A percentile compares a stretch with the other conserved stretches of the same genome.
These are phyloP conservation scores for Halyomorpha halys DNA, from an alignment of 1,140 invertebrate species.

Conservation along the genomic window DNA sequence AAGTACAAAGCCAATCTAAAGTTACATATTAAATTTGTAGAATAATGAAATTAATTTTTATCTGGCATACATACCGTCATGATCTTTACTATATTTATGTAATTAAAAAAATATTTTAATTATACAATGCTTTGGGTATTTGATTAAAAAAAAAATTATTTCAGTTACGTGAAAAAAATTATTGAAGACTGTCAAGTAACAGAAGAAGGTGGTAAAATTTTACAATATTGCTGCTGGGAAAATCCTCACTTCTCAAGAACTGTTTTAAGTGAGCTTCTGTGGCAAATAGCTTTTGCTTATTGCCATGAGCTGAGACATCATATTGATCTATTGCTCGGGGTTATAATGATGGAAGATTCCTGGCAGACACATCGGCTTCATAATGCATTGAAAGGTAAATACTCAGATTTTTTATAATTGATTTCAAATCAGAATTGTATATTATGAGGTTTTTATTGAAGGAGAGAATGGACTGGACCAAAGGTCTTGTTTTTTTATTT, in stretches of 20 bases:
- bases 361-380: slow-evolving; percentile 90
- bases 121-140: too few relatives aligned
- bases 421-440: neutral
- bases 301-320: slow-evolving; percentile 88
- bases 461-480: too few relatives aligned
- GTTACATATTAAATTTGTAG: too few relatives aligned
- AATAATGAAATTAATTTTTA: too few relatives aligned
- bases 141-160: slow-evolving; percentile 29
- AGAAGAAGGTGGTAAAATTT: slow-evolving; percentile 78
- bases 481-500: too few relatives aligned
- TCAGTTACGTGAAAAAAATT: slow-evolving; percentile 85
- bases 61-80: too few relatives aligned
- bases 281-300: slow-evolving; percentile 90
- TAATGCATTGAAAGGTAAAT: slow-evolving; percentile 73
- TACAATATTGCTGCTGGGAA: slow-evolving; percentile 93
- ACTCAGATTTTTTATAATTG: neutral
- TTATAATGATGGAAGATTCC: slow-evolving; percentile 84
- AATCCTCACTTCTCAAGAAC: slow-evolving; percentile 84
- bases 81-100: too few relatives aligned
- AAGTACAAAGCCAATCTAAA: too few relatives aligned
- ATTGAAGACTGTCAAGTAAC: slow-evolving; percentile 86
- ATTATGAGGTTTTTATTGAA: neutral
- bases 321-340: slow-evolving; percentile 75
- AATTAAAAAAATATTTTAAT: too few relatives aligned
- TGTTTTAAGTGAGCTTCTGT: slow-evolving; percentile 80